A percentile compares a stretch with the other conserved stretches of the same genome.
Evolutionary conservation across 2,113 vertebrate species (phyloP).

Genomic region (Girardinichthys multiradiatus): DNA sequence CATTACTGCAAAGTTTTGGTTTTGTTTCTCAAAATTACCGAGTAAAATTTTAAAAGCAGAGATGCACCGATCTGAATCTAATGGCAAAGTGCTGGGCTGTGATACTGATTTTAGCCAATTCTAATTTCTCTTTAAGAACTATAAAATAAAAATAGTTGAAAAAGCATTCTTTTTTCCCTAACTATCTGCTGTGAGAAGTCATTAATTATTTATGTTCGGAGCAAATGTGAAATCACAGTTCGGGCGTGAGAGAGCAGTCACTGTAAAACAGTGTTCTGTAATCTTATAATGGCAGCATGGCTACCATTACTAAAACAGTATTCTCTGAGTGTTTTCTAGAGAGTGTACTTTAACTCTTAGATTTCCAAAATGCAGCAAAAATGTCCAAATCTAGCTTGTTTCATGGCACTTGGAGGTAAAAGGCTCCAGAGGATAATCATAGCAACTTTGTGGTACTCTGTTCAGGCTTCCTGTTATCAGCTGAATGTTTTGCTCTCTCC

Average conservation of each 20-base stretch:
- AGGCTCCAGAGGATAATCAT: background rate
- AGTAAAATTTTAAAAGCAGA: background rate
- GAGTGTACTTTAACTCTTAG: too few species aligned
- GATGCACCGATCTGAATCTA: background rate
- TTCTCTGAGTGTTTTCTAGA: too few species aligned
- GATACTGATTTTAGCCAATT: background rate
- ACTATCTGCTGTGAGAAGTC: background rate
- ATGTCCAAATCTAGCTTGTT: background rate
- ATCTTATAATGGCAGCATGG: too few species aligned
- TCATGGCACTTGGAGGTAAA: background rate
- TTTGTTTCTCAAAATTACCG: constrained; percentile 14
- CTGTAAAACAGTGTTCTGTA: too few species aligned
- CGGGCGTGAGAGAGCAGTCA: background rate
- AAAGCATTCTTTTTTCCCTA: background rate
- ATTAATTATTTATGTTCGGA: background rate
- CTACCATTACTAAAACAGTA: too few species aligned
- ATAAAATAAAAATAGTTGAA: background rate
- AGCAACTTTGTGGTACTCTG: background rate
- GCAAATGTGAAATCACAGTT: background rate
- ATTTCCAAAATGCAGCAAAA: background rate
- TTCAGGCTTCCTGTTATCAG: background rate
- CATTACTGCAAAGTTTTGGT: constrained; percentile 3
- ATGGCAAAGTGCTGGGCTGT: background rate
- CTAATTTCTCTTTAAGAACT: background rate
- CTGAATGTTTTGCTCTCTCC: background rate